A percentile compares a stretch with the other conserved stretches of the same genome.
Evolutionary conservation across 2,797 vertebrate genomes (phyloP).

Genomic region (Schizopygopsis pylzovi): DNA sequence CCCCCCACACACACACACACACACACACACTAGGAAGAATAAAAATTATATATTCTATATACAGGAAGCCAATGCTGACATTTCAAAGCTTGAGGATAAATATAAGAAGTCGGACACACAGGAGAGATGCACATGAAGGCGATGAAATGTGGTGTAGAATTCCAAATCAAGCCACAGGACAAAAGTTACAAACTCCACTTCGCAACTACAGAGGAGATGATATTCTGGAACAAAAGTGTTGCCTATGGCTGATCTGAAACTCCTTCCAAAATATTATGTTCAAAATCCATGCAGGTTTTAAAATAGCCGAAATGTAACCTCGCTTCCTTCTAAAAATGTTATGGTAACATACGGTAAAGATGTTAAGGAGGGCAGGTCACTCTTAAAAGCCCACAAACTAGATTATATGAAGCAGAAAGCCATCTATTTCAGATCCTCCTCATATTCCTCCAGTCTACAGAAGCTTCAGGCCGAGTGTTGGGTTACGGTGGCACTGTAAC

Average conservation of each 20-base stretch:
- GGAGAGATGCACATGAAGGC: neutral
- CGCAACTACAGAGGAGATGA: neutral
- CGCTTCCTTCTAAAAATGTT: conserved; percentile 13
- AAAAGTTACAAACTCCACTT: conserved; percentile 14
- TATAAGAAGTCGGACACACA: conserved; percentile 5
- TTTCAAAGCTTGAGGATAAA: conserved; percentile 18
- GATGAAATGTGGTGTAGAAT: conserved; percentile 35
- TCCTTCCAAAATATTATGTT: neutral
- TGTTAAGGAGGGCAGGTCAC: conserved; percentile 1
- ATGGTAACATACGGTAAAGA: neutral
- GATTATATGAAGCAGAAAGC: conserved; percentile 45
- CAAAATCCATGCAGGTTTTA: neutral
- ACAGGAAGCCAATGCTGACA: conserved; percentile 16
- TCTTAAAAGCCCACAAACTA: conserved; percentile 52
- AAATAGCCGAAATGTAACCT: neutral
- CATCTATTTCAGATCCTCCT: conserved; percentile 24
- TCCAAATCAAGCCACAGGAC: conserved; percentile 18
- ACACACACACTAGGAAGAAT: neutral
- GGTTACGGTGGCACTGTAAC: conserved; percentile 3
- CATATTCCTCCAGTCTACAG: conserved; percentile 20
- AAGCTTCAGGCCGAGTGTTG: conserved; percentile 6
- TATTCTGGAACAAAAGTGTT: conserved; percentile 29
- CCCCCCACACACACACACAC: neutral
- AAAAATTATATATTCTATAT: neutral
- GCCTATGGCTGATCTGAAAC: neutral